Conservation (phyloP, 2,888 invertebrate genomes). For the Hirtodrosophila duncani region DNA sequence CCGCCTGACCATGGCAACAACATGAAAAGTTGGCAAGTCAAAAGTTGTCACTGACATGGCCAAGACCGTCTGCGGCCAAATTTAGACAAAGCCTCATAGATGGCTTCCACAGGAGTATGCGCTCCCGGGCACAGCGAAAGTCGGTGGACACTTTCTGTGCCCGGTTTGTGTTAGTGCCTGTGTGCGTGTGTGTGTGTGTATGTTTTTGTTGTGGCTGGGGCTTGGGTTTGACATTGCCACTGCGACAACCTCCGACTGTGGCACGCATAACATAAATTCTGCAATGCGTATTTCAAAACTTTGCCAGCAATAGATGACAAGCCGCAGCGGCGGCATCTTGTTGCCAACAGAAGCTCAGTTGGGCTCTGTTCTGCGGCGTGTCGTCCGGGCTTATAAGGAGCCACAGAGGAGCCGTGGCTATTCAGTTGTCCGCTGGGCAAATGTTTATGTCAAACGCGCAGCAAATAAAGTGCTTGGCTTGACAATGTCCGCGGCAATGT, state of each 20-base stretch:
- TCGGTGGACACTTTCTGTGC: slow-evolving; percentile 62
- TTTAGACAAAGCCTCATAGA: slow-evolving; percentile 67
- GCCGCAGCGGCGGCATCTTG: slow-evolving; percentile 24
- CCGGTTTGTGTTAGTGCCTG: slow-evolving; percentile 31
- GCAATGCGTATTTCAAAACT: slow-evolving; percentile 71
- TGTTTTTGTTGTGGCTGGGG: slow-evolving; percentile 23
- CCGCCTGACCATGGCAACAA: slow-evolving; percentile 50
- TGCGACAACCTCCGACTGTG: slow-evolving; percentile 39
- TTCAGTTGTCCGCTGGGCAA: slow-evolving; percentile 70
- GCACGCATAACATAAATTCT: slow-evolving; percentile 71
- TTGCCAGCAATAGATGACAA: slow-evolving; percentile 51
- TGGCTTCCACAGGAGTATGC: slow-evolving; percentile 53
- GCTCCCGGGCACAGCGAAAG: slow-evolving; percentile 51
- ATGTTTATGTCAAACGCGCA: slow-evolving; percentile 70
- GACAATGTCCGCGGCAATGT: slow-evolving; percentile 68
- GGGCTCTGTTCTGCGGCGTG: slow-evolving; percentile 53
- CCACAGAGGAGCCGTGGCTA: slow-evolving; percentile 66
- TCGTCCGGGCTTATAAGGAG: slow-evolving; percentile 62
- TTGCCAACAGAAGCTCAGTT: slow-evolving; percentile 16
- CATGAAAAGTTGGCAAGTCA: slow-evolving; percentile 57
- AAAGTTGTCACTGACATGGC: slow-evolving; percentile 68
- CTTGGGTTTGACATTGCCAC: slow-evolving; percentile 45
- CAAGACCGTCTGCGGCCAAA: too few species aligned
- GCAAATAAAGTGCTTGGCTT: slow-evolving; percentile 72
- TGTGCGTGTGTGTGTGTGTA: slow-evolving; percentile 20